phyloP scores from a whole-genome alignment of 2,797 vertebrate genomes.

The Lepidocolaptes lacrymiger region DNA sequence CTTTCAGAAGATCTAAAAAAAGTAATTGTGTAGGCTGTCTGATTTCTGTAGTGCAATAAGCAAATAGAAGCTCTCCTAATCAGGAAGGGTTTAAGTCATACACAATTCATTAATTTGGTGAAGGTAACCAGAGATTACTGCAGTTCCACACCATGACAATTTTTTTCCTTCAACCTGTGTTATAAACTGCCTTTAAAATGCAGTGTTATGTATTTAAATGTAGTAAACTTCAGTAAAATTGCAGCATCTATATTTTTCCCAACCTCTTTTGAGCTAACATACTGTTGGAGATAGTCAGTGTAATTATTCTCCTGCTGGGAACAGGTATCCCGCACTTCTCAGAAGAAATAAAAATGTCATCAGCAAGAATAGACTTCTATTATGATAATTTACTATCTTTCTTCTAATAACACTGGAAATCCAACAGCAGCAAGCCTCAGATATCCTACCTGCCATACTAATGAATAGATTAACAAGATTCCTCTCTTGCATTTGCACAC shows the following conservation, averaged over 20 bases:
- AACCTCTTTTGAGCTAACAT: slow-evolving; percentile 25
- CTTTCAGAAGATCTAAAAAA: not conserved
- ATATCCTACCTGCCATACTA: not conserved
- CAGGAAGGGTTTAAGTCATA: not conserved
- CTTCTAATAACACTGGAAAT: not conserved
- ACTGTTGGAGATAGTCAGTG: slow-evolving; percentile 26
- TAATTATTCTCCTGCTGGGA: slow-evolving; percentile 66
- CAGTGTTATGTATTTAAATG: not conserved
- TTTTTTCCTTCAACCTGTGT: not conserved
- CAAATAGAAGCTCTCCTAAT: not conserved
- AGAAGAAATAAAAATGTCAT: slow-evolving; percentile 68
- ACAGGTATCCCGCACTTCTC: slow-evolving; percentile 47
- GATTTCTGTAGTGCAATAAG: not conserved
- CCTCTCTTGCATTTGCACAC: not conserved
- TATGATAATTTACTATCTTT: not conserved
- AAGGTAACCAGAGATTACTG: not conserved
- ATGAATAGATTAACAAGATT: not conserved
- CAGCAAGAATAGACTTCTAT: not conserved
- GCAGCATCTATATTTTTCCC: not conserved
- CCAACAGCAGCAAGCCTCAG: not conserved
- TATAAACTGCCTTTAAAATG: not conserved
- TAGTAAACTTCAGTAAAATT: not conserved
- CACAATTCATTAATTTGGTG: not conserved
- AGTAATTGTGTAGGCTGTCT: not conserved
- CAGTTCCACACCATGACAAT: not conserved